phyloP scores from a whole-genome alignment of 2,888 invertebrate species.

The Alloplasta piceator region DNA sequence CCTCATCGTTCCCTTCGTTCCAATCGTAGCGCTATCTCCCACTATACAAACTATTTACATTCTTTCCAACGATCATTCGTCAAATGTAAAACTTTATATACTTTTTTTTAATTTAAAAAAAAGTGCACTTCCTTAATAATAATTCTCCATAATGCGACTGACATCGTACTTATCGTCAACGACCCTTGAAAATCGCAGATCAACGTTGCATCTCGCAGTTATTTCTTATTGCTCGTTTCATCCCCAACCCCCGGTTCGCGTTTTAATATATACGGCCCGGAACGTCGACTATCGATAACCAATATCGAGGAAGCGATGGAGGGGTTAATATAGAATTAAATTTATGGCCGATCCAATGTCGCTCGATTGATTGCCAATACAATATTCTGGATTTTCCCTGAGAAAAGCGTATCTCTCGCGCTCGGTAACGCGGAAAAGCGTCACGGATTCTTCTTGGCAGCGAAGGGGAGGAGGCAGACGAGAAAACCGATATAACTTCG shows the following conservation, averaged over 20 bases:
- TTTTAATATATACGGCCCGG: neutral
- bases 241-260: neutral
- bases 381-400: constrained; percentile 21
- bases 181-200: no score
- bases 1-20: no score
- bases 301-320: neutral
- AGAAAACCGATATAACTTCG: neutral
- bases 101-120: no score
- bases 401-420: neutral
- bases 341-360: constrained; percentile 10
- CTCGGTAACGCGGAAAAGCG: neutral
- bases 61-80: no score
- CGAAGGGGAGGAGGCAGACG: neutral
- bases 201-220: no score
- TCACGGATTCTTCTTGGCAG: constrained; percentile 1
- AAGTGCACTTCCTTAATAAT: no score
- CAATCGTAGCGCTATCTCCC: no score
- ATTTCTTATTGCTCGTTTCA: no score
- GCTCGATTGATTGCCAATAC: constrained; percentile 39
- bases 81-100: no score
- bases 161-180: no score
- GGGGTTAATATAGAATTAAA: neutral
- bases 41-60: no score
- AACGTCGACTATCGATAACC: neutral
- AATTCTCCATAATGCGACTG: no score